Base-by-base conservation (phyloP, 1,140 invertebrate species). In the honey bee (Apis mellifera) region DNA sequence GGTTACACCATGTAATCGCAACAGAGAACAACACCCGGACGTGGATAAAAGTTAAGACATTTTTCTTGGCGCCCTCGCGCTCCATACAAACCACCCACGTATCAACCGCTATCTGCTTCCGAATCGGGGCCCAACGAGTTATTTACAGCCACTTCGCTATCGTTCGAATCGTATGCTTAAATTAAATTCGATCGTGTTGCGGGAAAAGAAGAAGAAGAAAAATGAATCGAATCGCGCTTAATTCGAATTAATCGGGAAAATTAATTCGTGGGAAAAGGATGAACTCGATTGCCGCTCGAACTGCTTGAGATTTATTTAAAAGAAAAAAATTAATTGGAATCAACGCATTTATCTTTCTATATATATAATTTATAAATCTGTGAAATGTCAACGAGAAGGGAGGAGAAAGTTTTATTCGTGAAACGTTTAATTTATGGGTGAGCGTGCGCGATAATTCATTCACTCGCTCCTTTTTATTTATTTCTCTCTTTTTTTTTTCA, bases 321-420 rank as follows among this genome's bases (percentile, higher is more conserved):
- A 76, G 26, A 60, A 76, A 42, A 69, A 68, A 65, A 48, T 75
- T 81, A 76, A 81, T 81, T 59, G 73, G 64, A 48, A 55, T 59
- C 23, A 2, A 26, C 64, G 55, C 21, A 15, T 48, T 13, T 54
- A 9, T n/a, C 1, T 17, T 48, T 12, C 9, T 9, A n/a, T 13
- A 23, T 54, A 3, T n/a, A n/a, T n/a, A n/a, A n/a, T 0, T 9
- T 72, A 68, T 81, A 68, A 81, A 82, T 82, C 55, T 42, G 23
- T 19, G 32, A 8, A 59, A 66, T 11, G 60, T 81, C 60, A 66
- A 74, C 78, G 72, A 23, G 7, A 52, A 69, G 73, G 73, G 55
- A 82, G 79, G 55, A 82, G 79, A 82, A 76, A 82, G 79, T 76
- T 82, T 78, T 69, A 69, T 62, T 83, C 81, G 59, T n/a, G 65